Conservation (phyloP, 2,888 invertebrate genomes). For the Luperina testacea region DNA sequence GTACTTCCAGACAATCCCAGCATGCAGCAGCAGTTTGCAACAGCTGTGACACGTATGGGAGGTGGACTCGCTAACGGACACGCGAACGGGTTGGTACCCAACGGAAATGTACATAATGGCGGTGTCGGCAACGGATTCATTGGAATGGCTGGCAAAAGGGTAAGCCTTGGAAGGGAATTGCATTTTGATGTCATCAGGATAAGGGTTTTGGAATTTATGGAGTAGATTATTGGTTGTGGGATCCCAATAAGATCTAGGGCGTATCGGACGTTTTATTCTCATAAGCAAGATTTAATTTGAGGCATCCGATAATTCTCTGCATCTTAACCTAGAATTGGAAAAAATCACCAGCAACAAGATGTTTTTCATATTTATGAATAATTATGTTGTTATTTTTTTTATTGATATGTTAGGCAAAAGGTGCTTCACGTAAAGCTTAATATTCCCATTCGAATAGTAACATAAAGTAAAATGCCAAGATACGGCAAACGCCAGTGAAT, state of each 20-base stretch:
- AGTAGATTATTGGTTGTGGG: not conserved
- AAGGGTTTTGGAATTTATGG: not conserved
- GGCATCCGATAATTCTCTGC: not conserved
- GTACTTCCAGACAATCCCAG: slow-evolving; percentile 58
- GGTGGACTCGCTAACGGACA: slow-evolving; percentile 80
- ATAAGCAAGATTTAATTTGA: not conserved
- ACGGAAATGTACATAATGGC: slow-evolving; percentile 76
- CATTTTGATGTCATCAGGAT: not conserved
- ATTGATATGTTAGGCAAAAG: not conserved
- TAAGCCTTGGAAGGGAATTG: not conserved
- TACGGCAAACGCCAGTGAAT: not conserved
- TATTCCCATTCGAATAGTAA: not conserved
- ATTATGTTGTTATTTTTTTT: not conserved
- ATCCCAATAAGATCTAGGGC: not conserved
- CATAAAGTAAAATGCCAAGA: not conserved
- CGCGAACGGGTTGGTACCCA: slow-evolving; percentile 78
- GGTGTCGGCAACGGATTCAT: slow-evolving; percentile 80
- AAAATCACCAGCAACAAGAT: not conserved
- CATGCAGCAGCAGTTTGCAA: slow-evolving; percentile 83
- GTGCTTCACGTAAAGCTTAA: not conserved
- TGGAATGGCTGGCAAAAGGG: slow-evolving; percentile 64
- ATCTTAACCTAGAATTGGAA: not conserved
- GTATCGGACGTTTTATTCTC: not conserved
- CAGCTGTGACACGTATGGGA: slow-evolving; percentile 85
- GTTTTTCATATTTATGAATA: not conserved